Evolutionary conservation across 2,113 vertebrate species (phyloP).

Genomic region (Rhynchopsitta pachyrhyncha): DNA sequence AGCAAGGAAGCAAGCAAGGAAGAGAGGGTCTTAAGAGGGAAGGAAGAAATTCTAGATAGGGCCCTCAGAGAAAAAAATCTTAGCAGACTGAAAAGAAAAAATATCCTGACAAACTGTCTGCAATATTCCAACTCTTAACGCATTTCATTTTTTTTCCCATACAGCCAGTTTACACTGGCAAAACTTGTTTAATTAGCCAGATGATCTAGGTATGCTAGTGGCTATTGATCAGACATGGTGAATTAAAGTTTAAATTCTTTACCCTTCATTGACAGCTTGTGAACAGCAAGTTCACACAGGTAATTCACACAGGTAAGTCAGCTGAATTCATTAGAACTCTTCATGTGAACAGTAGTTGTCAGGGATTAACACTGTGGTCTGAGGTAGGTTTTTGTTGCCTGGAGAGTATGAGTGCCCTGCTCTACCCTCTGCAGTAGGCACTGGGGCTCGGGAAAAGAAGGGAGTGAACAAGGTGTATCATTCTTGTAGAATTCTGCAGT

Average conservation of each 20-base stretch:
- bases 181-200: neutral
- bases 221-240: neutral
- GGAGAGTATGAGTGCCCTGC: neutral
- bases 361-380: neutral
- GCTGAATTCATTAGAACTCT: neutral
- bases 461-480: accelerated
- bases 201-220: neutral
- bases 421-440: neutral
- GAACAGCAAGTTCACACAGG: neutral
- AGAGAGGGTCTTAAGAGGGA: neutral
- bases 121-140: neutral
- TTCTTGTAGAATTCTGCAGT: neutral
- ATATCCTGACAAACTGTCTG: neutral
- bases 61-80: neutral
- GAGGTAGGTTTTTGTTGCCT: neutral
- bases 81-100: neutral
- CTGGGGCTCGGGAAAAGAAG: accelerated
- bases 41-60: neutral
- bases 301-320: neutral
- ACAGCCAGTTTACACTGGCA: accelerated
- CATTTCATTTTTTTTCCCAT: neutral
- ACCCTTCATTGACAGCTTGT: accelerated
- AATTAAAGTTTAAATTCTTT: neutral
- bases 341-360: neutral
- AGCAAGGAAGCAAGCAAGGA: neutral